A percentile compares a stretch with the other conserved stretches of the same genome.
These are phyloP conservation scores for Drosophila nr. perissopoda DNA, from an alignment of 2,888 invertebrate species.

Conservation along the genomic window DNA sequence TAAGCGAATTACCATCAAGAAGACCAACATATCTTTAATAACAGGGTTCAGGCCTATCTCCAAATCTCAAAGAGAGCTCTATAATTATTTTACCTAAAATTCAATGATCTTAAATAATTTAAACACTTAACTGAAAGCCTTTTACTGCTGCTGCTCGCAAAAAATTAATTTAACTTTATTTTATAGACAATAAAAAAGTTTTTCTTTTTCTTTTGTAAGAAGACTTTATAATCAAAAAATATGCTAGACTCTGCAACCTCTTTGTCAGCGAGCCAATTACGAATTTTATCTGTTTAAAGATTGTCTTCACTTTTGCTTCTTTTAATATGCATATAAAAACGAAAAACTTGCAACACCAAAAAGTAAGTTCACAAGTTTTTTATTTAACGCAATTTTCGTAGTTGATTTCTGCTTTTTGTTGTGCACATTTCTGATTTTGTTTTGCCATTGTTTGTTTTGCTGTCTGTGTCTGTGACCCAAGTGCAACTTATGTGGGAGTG, in stretches of 20 bases:
- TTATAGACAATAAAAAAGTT: constrained; percentile 2
- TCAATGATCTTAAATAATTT: background rate
- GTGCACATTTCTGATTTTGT: constrained; percentile 1
- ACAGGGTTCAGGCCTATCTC: background rate
- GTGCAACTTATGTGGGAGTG: constrained; percentile 52
- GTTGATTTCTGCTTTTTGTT: background rate
- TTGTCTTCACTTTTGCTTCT: constrained; percentile 1
- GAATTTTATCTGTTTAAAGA: background rate
- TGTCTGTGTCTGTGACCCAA: constrained; percentile 15
- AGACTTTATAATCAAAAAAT: background rate
- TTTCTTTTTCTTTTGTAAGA: background rate
- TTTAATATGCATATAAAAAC: constrained; percentile 14
- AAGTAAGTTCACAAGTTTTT: constrained; percentile 5
- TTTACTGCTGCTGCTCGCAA: background rate
- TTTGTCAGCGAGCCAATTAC: background rate
- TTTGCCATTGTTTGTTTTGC: background rate
- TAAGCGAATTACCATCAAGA: background rate
- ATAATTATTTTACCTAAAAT: too few species aligned
- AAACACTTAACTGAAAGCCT: background rate
- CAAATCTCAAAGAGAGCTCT: too few species aligned
- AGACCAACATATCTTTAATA: background rate
- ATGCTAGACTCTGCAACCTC: background rate
- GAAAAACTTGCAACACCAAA: background rate
- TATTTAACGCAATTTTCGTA: constrained; percentile 5
- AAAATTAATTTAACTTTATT: background rate